Evolutionary conservation across 2,113 vertebrate species (phyloP).

Genomic region (Leucopternis melanops): DNA sequence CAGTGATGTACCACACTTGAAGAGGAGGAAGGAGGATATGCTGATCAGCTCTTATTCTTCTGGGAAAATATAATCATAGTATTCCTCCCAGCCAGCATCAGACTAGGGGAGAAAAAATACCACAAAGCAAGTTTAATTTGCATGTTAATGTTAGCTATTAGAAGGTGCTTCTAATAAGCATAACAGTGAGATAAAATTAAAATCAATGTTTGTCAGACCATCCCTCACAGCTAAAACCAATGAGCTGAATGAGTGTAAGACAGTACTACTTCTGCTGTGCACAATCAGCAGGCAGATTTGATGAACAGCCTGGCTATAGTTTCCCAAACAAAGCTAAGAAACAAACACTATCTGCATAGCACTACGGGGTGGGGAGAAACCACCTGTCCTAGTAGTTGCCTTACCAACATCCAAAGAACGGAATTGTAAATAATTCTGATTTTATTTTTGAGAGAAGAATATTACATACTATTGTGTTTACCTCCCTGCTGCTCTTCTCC

Average conservation of each 20-base stretch:
- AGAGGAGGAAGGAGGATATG: too few species aligned
- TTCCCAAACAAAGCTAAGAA: background rate
- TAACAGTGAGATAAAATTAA: background rate
- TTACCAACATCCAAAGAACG: background rate
- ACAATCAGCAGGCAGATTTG: background rate
- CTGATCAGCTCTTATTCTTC: too few species aligned
- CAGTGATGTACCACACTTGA: too few species aligned
- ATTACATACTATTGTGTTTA: background rate
- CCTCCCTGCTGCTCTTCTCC: background rate
- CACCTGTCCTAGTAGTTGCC: background rate
- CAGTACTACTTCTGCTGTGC: background rate
- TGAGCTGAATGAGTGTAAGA: background rate
- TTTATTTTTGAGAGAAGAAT: background rate
- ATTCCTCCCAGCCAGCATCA: slow-evolving; percentile 97
- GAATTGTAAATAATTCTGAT: background rate
- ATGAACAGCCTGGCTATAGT: background rate
- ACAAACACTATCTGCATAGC: background rate
- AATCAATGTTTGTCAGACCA: background rate
- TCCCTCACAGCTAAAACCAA: background rate
- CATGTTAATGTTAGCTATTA: fast-evolving
- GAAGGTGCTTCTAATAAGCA: background rate
- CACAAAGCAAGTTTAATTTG: background rate
- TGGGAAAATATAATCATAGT: slow-evolving; percentile 98
- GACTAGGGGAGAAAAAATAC: slow-evolving; percentile 70
- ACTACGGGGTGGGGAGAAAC: background rate